A percentile compares a stretch with the other conserved stretches of the same genome.
Conservation (phyloP, 1,140 invertebrate species). For the Contarinia nasturtii region DNA sequence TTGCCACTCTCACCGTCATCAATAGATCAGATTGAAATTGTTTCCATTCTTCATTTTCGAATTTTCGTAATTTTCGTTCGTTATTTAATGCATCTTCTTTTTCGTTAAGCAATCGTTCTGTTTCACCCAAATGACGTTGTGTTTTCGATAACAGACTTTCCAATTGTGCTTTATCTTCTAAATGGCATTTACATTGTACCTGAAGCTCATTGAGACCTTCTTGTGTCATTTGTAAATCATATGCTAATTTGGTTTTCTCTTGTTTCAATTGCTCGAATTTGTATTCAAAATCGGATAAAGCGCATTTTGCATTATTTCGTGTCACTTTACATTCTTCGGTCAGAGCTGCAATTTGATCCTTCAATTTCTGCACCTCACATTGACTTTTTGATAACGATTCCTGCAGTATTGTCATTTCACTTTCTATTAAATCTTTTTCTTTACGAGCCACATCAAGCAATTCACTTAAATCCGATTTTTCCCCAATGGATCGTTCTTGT, state of each 20-base stretch:
- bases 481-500: conserved; percentile 33
- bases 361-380: conserved; percentile 51
- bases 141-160: conserved; percentile 42
- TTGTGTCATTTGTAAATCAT: conserved; percentile 50
- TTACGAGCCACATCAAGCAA: conserved; percentile 45
- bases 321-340: conserved; percentile 66
- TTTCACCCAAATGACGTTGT: conserved; percentile 42
- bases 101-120: conserved; percentile 29
- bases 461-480: conserved; percentile 47
- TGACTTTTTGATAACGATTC: conserved; percentile 57
- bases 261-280: conserved; percentile 48
- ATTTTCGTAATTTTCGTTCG: conserved; percentile 32
- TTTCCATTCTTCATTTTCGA: conserved; percentile 68
- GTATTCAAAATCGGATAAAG: conserved; percentile 60
- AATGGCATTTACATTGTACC: conserved; percentile 45
- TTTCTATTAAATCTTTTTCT: conserved; percentile 48
- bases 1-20: conserved; percentile 82
- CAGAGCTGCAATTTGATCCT: conserved; percentile 46
- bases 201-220: conserved; percentile 57
- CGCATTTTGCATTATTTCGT: conserved; percentile 64
- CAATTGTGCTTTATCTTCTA: conserved; percentile 56
- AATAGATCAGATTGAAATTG: conserved; percentile 84
- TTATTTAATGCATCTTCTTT: conserved; percentile 36
- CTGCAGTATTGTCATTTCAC: conserved; percentile 47
- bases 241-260: conserved; percentile 45